A percentile compares a stretch with the other conserved stretches of the same genome.
phyloP scores from a whole-genome alignment of 2,113 vertebrate genomes.

The Panurus biarmicus region DNA sequence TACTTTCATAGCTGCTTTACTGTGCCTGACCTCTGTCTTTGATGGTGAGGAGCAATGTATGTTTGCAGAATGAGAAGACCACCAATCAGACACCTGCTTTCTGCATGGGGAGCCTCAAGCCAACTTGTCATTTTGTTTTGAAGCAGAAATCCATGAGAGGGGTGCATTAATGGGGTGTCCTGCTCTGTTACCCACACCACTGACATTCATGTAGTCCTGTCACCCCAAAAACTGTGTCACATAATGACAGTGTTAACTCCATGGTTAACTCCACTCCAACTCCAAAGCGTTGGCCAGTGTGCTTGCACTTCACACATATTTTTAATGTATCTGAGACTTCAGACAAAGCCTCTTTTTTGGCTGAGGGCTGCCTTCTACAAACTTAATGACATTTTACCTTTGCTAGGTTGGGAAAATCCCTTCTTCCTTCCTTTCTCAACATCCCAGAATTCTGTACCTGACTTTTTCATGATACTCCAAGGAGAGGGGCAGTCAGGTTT shows the following conservation, averaged over 20 bases:
- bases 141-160: neutral
- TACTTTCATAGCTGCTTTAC: neutral
- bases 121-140: neutral
- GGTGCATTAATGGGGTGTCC: neutral
- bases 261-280: no score
- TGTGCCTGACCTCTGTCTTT: neutral
- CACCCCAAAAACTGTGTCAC: neutral
- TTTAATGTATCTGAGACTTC: neutral
- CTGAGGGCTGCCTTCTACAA: neutral
- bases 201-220: neutral
- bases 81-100: neutral
- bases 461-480: neutral
- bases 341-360: neutral
- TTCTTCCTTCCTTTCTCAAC: neutral
- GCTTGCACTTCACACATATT: neutral
- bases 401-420: neutral
- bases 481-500: neutral
- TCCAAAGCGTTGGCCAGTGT: neutral
- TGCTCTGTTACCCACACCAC: neutral
- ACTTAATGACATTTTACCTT: neutral
- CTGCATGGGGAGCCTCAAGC: neutral
- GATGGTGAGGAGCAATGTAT: neutral
- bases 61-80: neutral
- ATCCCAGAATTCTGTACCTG: neutral
- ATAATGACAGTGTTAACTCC: neutral